These are phyloP conservation scores for Parazoanthus darwini DNA, from an alignment of 92 coral and sea anemone genomes.

Conservation along the genomic window DNA sequence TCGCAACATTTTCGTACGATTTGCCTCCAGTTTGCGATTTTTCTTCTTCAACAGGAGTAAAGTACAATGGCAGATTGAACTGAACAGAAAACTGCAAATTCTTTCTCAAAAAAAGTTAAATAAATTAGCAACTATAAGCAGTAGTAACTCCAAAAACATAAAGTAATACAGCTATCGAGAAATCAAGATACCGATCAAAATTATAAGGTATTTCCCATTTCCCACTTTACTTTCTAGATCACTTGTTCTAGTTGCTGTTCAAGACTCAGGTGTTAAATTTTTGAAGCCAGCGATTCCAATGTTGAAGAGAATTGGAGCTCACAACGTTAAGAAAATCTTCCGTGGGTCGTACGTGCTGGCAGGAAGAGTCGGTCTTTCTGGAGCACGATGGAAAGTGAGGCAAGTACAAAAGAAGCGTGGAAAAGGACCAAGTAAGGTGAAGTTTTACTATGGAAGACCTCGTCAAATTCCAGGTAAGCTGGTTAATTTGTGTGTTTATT, in stretches of 20 bases:
- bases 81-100: too few species aligned
- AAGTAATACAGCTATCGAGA: too few species aligned
- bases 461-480: not conserved
- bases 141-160: too few species aligned
- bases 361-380: conserved; percentile 19
- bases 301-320: conserved; percentile 35
- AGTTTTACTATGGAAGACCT: conserved; percentile 26
- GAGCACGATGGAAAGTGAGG: conserved; percentile 3
- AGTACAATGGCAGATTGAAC: too few species aligned
- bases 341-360: conserved; percentile 35
- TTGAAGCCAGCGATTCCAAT: conserved; percentile 29
- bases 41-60: too few species aligned
- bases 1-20: too few species aligned
- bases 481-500: not conserved
- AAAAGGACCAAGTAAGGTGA: conserved; percentile 25
- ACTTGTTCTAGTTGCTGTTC: conserved; percentile 27
- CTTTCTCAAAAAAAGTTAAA: too few species aligned
- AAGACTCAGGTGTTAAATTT: conserved; percentile 27
- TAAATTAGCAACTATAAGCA: too few species aligned
- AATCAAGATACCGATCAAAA: too few species aligned
- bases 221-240: not conserved
- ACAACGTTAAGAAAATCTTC: conserved; percentile 22
- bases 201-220: too few species aligned
- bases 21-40: too few species aligned
- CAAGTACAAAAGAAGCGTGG: conserved; percentile 30